A percentile compares a stretch with the other conserved stretches of the same genome.
Conservation (phyloP, 2,888 invertebrate genomes). For the Noctua janthina region DNA sequence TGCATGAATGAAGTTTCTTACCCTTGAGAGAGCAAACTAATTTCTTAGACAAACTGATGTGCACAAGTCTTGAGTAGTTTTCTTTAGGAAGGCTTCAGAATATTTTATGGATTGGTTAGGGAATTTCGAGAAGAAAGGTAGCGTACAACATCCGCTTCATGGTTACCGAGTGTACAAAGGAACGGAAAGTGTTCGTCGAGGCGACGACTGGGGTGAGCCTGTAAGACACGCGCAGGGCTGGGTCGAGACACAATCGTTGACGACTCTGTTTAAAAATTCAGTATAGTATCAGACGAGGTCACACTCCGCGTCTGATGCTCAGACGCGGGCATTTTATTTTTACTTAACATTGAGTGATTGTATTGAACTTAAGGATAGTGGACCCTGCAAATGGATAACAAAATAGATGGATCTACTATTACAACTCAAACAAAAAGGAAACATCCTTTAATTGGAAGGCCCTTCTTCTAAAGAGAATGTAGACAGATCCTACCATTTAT, state of each 20-base stretch:
- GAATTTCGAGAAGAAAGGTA: slow-evolving; percentile 29
- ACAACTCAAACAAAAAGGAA: background rate
- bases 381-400: background rate
- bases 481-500: background rate
- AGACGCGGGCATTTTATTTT: slow-evolving; percentile 15
- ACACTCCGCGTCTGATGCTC: slow-evolving; percentile 8
- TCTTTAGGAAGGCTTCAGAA: slow-evolving; percentile 35
- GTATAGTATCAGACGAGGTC: slow-evolving; percentile 7
- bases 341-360: background rate
- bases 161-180: slow-evolving; percentile 49
- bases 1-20: slow-evolving; percentile 40
- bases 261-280: slow-evolving; percentile 51
- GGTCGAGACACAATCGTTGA: slow-evolving; percentile 18
- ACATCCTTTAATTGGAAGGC: background rate
- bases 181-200: slow-evolving; percentile 40
- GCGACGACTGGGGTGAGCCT: slow-evolving; percentile 8
- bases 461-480: background rate
- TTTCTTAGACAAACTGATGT: slow-evolving; percentile 26
- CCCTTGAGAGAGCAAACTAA: slow-evolving; percentile 13
- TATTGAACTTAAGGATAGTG: background rate
- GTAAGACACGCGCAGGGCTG: slow-evolving; percentile 16
- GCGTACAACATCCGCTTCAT: slow-evolving; percentile 41
- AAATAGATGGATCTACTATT: background rate
- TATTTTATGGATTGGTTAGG: slow-evolving; percentile 52
- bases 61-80: slow-evolving; percentile 23